Evolutionary conservation across 2,888 invertebrate genomes (phyloP).

Genomic region (Drosophila mettleri): DNA sequence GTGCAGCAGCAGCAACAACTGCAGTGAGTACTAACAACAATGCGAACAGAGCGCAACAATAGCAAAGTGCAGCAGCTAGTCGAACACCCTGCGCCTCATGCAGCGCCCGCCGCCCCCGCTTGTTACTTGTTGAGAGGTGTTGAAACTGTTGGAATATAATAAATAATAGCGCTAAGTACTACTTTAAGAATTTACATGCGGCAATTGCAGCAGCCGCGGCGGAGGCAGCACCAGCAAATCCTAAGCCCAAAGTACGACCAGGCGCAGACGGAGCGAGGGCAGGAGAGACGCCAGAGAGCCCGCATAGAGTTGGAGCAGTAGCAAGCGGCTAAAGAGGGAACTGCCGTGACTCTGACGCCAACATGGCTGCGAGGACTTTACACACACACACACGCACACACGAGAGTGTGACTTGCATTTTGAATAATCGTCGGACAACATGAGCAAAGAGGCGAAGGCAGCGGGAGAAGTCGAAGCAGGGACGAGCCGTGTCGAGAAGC

Average conservation of each 20-base stretch:
- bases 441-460: constrained; percentile 24
- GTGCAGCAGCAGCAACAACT: constrained; percentile 46
- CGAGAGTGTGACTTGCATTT: constrained; percentile 70
- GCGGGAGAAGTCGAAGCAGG: constrained; percentile 14
- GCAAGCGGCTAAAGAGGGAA: constrained; percentile 6
- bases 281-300: background rate
- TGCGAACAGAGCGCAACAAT: constrained; percentile 55
- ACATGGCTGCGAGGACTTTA: constrained; percentile 77
- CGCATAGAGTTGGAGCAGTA: background rate
- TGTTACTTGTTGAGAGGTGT: constrained; percentile 83
- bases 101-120: background rate
- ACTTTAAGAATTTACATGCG: constrained; percentile 83
- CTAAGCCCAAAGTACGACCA: constrained; percentile 50
- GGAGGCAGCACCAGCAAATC: constrained; percentile 62
- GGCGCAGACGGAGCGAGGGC: background rate
- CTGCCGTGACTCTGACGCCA: constrained; percentile 61
- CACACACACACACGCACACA: constrained; percentile 47
- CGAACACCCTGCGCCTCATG: constrained; percentile 6
- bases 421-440: constrained; percentile 78
- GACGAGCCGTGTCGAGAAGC: constrained; percentile 56
- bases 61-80: constrained; percentile 50
- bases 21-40: constrained; percentile 41
- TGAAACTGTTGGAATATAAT: constrained; percentile 83
- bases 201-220: constrained; percentile 71
- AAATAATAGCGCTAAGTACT: constrained; percentile 83